These are phyloP conservation scores for Oligia latruncula DNA, from an alignment of 2,888 invertebrate species.

Conservation along the genomic window DNA sequence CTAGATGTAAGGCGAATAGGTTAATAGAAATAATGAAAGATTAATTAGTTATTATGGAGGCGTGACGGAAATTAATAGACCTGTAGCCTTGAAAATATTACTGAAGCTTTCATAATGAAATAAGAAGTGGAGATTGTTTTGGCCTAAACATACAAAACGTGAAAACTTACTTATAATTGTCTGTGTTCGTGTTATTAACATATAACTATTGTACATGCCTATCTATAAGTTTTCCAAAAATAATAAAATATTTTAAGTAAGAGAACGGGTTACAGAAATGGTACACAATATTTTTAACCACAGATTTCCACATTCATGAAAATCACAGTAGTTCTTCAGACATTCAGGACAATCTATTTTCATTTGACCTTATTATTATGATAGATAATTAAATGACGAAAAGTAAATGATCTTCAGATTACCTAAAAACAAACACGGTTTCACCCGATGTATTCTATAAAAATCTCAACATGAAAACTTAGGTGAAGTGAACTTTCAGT, in stretches of 20 bases:
- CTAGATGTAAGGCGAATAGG: conserved; percentile 43
- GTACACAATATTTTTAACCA: background rate
- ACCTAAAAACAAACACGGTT: no score
- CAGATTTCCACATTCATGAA: background rate
- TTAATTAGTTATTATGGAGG: conserved; percentile 3
- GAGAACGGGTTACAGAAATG: background rate
- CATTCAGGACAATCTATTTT: background rate
- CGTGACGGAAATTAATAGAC: conserved; percentile 2
- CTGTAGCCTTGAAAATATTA: conserved; percentile 9
- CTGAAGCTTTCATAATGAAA: background rate
- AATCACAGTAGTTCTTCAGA: background rate
- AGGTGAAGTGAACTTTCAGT: no score
- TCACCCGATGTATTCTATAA: no score
- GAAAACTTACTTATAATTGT: no score
- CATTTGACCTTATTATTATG: background rate
- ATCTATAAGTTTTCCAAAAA: no score
- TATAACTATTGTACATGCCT: no score
- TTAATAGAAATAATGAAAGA: conserved; percentile 20
- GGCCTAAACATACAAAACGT: background rate
- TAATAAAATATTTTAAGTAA: background rate
- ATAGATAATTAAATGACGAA: no score
- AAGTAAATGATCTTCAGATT: no score
- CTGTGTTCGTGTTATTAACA: no score
- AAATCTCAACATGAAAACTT: no score
- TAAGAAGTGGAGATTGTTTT: background rate